phyloP scores from a whole-genome alignment of 2,113 vertebrate genomes.

The Grantiella picta region DNA sequence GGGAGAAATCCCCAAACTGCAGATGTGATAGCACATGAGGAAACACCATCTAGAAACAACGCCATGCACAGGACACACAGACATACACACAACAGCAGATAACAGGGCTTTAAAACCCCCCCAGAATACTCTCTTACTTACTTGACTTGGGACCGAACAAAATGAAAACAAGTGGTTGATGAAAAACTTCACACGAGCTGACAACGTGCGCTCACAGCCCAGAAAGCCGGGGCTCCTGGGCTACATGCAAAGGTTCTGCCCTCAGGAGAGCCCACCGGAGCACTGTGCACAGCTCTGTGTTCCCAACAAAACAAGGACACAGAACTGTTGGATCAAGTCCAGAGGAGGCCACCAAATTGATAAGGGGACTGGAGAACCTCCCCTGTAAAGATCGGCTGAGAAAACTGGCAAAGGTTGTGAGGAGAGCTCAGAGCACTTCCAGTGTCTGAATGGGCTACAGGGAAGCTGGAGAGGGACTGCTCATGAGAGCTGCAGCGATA shows the following conservation, averaged over 20 bases:
- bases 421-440: not conserved
- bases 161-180: rapidly evolving
- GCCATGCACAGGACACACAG: not conserved
- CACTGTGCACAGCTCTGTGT: rapidly evolving
- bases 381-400: not conserved
- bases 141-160: too few species aligned
- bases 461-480: not conserved
- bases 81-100: not conserved
- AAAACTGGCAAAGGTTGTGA: not conserved
- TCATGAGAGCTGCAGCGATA: rapidly evolving
- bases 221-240: not conserved
- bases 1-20: rapidly evolving
- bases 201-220: rapidly evolving
- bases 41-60: rapidly evolving
- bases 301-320: rapidly evolving
- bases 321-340: not conserved
- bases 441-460: not conserved
- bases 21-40: not conserved
- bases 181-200: not conserved
- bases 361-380: not conserved
- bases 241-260: not conserved
- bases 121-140: rapidly evolving
- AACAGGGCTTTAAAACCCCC: not conserved
- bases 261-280: not conserved
- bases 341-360: not conserved